Percentiles rank a stretch among this genome's conserved stretches.
phyloP scores from a whole-genome alignment of 2,797 vertebrate species.

The Macropodus opercularis region DNA sequence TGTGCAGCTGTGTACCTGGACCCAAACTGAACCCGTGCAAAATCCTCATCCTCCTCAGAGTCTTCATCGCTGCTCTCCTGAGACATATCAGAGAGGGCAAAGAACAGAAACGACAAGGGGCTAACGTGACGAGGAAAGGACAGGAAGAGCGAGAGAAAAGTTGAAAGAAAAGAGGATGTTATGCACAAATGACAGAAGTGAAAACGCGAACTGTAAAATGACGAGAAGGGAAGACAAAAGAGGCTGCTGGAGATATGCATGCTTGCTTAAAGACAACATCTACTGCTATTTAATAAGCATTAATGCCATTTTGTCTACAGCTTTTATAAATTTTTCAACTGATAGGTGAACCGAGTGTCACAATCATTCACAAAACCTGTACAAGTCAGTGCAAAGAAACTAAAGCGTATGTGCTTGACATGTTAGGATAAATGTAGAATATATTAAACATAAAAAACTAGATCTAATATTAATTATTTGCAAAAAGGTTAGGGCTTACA shows the following conservation, averaged over 20 bases:
- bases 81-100: conserved; percentile 93
- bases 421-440: not conserved
- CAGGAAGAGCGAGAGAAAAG: conserved; percentile 35
- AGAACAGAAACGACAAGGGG: conserved; percentile 94
- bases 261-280: conserved; percentile 15
- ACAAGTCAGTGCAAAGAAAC: conserved; percentile 1
- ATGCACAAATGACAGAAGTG: conserved; percentile 56
- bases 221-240: conserved; percentile 22
- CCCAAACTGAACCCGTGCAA: conserved; percentile 98
- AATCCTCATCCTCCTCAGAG: conserved; percentile 92
- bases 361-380: conserved; percentile 10
- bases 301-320: conserved; percentile 21
- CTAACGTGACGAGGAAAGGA: conserved; percentile 76
- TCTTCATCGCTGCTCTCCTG: conserved; percentile 97
- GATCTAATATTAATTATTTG: not conserved
- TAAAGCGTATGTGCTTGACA: not conserved
- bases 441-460: conserved; percentile 11
- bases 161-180: conserved; percentile 29
- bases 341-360: conserved; percentile 8
- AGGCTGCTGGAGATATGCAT: conserved; percentile 23
- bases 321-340: conserved; percentile 13
- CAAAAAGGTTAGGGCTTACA: not conserved
- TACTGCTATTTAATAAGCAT: conserved; percentile 21
- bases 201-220: conserved; percentile 32
- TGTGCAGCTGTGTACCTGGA: conserved; percentile 94